Conservation (phyloP, 2,797 vertebrate species). For the Acipenser transmontanus region DNA sequence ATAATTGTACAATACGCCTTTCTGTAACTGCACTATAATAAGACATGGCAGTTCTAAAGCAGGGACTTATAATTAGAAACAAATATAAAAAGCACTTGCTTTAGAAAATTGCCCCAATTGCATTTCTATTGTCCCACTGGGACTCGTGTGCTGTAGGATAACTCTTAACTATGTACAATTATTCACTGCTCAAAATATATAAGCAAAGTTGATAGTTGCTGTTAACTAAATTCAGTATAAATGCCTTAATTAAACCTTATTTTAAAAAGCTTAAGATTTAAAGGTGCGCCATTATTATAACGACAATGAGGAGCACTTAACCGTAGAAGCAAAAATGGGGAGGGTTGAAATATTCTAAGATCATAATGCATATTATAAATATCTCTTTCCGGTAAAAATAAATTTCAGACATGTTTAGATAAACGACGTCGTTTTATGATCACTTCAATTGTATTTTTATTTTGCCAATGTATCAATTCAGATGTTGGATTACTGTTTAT, state of each 20-base stretch:
- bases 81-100: constrained; percentile 41
- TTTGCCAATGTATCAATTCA: too few relatives aligned
- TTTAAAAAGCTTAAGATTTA: not conserved
- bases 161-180: constrained; percentile 57
- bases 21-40: constrained; percentile 54
- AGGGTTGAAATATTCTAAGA: too few relatives aligned
- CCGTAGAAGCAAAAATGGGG: too few relatives aligned
- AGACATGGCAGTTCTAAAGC: constrained; percentile 60
- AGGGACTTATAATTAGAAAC: constrained; percentile 56
- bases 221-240: not conserved
- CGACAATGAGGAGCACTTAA: not conserved
- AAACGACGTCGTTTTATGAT: too few relatives aligned
- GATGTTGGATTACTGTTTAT: too few relatives aligned
- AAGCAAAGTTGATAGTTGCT: not conserved
- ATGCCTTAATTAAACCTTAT: not conserved
- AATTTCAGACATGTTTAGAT: too few relatives aligned
- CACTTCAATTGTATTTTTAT: too few relatives aligned
- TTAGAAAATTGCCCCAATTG: constrained; percentile 52
- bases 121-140: constrained; percentile 43
- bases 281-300: not conserved
- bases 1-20: constrained; percentile 4
- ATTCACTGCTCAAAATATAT: constrained; percentile 29
- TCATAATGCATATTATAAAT: too few relatives aligned
- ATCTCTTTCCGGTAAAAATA: too few relatives aligned
- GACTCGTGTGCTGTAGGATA: constrained; percentile 48